Percentiles rank a stretch among this genome's conserved stretches.
Conservation (phyloP, 1,140 invertebrate species). For the Dufourea novaeangliae region DNA sequence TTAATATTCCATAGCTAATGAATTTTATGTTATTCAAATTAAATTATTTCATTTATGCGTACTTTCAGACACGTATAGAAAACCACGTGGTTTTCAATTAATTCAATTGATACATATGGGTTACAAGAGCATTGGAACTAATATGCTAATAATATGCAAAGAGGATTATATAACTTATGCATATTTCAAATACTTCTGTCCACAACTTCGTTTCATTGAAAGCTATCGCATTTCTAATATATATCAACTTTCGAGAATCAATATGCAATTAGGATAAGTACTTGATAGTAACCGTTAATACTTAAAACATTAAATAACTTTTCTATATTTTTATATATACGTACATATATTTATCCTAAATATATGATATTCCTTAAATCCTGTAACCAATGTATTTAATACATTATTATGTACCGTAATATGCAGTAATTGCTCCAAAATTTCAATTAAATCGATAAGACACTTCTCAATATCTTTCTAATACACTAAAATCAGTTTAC, state of each 20-base stretch:
- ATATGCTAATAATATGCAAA: neutral
- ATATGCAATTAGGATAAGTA: neutral
- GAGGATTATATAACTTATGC: neutral
- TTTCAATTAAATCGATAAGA: neutral
- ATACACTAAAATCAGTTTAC: constrained; percentile 3
- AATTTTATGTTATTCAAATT: too few relatives aligned
- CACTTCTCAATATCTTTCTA: too few relatives aligned
- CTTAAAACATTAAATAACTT: neutral
- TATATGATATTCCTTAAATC: neutral
- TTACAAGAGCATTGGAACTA: neutral
- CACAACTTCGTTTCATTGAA: constrained; percentile 1
- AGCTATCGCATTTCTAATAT: neutral
- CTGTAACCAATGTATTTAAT: neutral
- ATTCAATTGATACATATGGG: neutral
- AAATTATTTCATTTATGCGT: too few relatives aligned
- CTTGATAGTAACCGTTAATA: neutral
- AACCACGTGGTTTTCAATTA: neutral
- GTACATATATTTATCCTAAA: too few relatives aligned
- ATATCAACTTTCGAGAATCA: neutral
- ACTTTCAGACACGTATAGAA: neutral
- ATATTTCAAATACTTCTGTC: neutral
- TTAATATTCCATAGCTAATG: too few relatives aligned
- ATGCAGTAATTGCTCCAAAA: neutral
- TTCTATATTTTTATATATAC: neutral
- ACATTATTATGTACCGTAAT: neutral